Conservation (phyloP, 2,888 invertebrate species). For the Melikaiella ostensackeni region DNA sequence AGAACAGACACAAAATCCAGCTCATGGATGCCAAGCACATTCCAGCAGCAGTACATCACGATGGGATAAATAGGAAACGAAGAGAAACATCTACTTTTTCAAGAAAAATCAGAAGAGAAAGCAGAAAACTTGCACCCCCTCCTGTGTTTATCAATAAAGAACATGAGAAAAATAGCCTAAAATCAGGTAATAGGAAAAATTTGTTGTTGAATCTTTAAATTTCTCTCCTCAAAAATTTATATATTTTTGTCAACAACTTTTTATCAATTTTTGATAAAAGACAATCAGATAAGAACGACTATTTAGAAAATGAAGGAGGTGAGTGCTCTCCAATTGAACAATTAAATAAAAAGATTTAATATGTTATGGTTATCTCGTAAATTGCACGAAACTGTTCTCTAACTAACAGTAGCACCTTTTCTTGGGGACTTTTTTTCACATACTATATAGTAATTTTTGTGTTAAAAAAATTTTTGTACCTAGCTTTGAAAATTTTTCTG, state of each 20-base stretch:
- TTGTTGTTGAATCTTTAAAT: not conserved
- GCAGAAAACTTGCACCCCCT: not conserved
- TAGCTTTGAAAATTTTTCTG: too few relatives aligned
- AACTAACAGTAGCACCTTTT: too few relatives aligned
- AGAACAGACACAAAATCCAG: slow-evolving; percentile 27
- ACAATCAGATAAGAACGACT: not conserved
- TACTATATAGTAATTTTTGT: too few relatives aligned
- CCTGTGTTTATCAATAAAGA: not conserved
- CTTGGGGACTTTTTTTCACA: too few relatives aligned
- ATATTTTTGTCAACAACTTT: not conserved
- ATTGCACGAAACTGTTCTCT: too few relatives aligned
- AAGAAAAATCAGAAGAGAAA: slow-evolving; percentile 3
- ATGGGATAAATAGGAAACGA: not conserved
- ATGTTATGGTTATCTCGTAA: too few relatives aligned
- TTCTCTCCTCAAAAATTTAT: not conserved
- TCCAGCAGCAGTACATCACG: slow-evolving; percentile 10
- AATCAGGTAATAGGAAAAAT: not conserved
- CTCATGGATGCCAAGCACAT: slow-evolving; percentile 21
- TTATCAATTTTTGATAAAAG: not conserved
- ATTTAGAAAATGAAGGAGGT: not conserved
- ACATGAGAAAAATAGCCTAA: not conserved
- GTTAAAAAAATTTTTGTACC: too few relatives aligned
- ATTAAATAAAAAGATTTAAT: not conserved
- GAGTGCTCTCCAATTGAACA: not conserved
- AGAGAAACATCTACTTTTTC: not conserved